Base-by-base conservation (phyloP, 2,113 vertebrate genomes). In the Panthera tigris region DNA sequence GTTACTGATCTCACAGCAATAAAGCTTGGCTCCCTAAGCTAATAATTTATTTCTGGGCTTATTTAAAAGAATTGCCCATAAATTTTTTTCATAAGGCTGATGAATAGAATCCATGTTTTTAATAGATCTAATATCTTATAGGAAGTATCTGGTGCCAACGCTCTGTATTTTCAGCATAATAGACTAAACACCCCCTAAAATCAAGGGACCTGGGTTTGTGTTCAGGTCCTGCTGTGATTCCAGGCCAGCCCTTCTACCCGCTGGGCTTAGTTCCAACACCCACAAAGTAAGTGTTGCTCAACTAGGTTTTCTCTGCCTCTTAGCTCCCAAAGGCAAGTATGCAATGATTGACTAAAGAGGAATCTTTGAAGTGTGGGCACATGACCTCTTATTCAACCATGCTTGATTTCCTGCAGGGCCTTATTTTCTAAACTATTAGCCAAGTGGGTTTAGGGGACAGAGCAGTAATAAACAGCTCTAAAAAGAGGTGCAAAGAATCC, bases 41-140 rank as follows among this genome's bases (percentile, higher is more conserved):
- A 93, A 68, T 85, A 90, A 87, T 76, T 95, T 86, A 41, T 94
- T 93, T 94, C 21, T 79, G 48, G 61, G 0, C 19, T 94, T 96
- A 36, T 78, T 95, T 94, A 79, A 89, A 89, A 82, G 19, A 94
- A 69, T n/a, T 82, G 3, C 11, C 27, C 39, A 69, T 74, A 91
- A 57, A 15, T 39, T 89, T 15, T 84, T 91, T 88, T 78, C 36
- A 69, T 36, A 79, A 87, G 25, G 39, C 61, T 97, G 74, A 78
- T 87, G 29, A 86, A 73, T 68, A 92, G 4, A 74, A 48, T 61
- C 41, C 27, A 33, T 69, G 10, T 52, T 85, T 83, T 65, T 65
- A 93, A 66, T 66, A 84, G 27, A 66, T n/a, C 74, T 13, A 76
- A 9, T 81, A 69, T 74, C 48, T 89, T 94, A 93, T 7, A 36